A percentile compares a stretch with the other conserved stretches of the same genome.
phyloP scores from a whole-genome alignment of 2,797 vertebrate genomes.

The Platyrinchus mystaceus region DNA sequence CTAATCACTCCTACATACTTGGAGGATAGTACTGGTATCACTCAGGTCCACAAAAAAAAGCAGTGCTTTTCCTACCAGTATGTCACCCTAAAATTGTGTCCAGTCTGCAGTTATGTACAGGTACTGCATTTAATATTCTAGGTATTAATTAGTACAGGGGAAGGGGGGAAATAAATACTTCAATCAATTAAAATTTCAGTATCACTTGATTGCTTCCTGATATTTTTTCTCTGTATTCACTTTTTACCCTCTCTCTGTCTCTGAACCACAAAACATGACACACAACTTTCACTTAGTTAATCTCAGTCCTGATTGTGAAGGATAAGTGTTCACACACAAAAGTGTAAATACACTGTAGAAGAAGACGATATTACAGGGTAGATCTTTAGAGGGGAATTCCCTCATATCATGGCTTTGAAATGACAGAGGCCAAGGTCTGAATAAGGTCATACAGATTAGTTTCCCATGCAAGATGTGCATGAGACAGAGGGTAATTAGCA shows the following conservation, averaged over 20 bases:
- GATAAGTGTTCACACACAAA: background rate
- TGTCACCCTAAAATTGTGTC: background rate
- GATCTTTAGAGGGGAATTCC: background rate
- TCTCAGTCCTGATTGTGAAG: background rate
- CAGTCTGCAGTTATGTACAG: background rate
- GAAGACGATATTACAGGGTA: background rate
- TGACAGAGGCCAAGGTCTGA: background rate
- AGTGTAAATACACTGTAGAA: background rate
- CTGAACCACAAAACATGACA: background rate
- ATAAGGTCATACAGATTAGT: background rate
- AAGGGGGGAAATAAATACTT: background rate
- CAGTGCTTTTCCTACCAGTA: background rate
- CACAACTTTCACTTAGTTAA: background rate
- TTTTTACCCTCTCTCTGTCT: background rate
- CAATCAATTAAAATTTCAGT: background rate
- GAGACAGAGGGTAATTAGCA: background rate
- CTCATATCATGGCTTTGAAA: background rate
- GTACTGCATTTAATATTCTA: background rate
- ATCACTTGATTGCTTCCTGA: background rate
- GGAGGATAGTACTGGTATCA: background rate
- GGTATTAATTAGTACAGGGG: background rate
- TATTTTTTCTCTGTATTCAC: background rate
- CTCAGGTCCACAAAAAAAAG: background rate
- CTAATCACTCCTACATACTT: background rate
- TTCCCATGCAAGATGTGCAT: background rate